These are phyloP conservation scores for Brassicogethes aeneus DNA, from an alignment of 2,888 invertebrate genomes.

Conservation along the genomic window DNA sequence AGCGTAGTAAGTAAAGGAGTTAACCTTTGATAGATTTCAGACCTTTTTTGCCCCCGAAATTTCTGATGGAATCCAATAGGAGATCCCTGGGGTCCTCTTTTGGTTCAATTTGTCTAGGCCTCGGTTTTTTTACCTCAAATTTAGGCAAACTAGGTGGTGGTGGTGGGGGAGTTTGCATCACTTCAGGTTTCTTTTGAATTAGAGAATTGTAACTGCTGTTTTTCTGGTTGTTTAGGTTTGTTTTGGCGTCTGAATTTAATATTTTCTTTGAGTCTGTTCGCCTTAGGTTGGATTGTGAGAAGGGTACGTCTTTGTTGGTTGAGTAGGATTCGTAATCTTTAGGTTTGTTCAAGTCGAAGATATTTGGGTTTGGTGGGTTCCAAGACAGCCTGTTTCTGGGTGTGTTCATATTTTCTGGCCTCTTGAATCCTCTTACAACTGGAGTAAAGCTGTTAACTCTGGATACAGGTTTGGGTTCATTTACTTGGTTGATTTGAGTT, in stretches of 20 bases:
- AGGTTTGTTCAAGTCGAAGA: neutral
- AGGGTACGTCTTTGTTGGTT: constrained; percentile 31
- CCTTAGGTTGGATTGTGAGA: constrained; percentile 43
- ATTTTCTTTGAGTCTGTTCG: constrained; percentile 38
- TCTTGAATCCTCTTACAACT: constrained; percentile 37
- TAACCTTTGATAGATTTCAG: constrained; percentile 23
- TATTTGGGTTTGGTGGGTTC: constrained; percentile 26
- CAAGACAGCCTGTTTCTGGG: constrained; percentile 24
- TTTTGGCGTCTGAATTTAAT: neutral
- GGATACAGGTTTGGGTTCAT: constrained; percentile 23
- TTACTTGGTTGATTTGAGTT: constrained; percentile 33
- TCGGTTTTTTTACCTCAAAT: constrained; percentile 22
- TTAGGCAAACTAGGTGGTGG: constrained; percentile 35
- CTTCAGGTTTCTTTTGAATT: neutral
- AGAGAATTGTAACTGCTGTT: constrained; percentile 9
- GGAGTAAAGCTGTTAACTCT: constrained; percentile 32
- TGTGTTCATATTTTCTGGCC: constrained; percentile 13
- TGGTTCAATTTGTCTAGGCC: constrained; percentile 15
- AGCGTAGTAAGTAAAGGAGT: constrained; percentile 5
- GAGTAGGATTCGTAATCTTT: constrained; percentile 15
- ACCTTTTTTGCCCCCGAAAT: constrained; percentile 49
- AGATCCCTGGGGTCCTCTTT: constrained; percentile 53
- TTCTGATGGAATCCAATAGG: constrained; percentile 61
- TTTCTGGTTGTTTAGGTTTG: constrained; percentile 6
- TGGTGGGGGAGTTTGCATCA: constrained; percentile 28